Percentiles rank a stretch among this genome's conserved stretches.
phyloP scores from a whole-genome alignment of 2,797 vertebrate genomes.

The Allobates femoralis region DNA sequence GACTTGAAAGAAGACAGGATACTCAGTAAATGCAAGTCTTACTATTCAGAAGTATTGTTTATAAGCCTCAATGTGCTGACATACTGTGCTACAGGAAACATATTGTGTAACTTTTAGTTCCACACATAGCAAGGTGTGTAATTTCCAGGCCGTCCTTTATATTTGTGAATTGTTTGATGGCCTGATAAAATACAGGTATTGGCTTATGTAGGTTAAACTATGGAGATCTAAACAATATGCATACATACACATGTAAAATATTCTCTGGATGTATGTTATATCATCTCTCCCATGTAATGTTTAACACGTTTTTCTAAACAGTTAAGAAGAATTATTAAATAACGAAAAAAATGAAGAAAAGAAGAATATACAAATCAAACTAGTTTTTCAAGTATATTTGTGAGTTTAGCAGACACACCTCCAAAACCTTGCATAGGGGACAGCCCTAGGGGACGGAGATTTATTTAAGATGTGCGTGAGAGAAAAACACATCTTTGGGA shows the following conservation, averaged over 20 bases:
- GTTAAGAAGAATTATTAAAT: not conserved
- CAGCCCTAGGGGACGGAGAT: constrained; percentile 54
- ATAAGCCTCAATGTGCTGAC: not conserved
- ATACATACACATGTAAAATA: not conserved
- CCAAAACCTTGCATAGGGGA: constrained; percentile 35
- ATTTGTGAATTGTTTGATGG: not conserved
- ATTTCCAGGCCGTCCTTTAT: not conserved
- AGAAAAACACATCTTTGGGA: constrained; percentile 44
- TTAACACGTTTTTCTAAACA: not conserved
- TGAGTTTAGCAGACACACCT: constrained; percentile 38
- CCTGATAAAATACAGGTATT: too few relatives aligned
- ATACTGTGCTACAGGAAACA: not conserved
- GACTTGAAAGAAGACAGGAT: not conserved
- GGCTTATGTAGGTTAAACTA: not conserved
- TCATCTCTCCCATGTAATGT: not conserved
- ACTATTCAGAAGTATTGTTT: not conserved
- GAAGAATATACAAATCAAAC: constrained; percentile 34
- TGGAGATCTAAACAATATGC: not conserved
- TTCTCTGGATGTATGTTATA: not conserved
- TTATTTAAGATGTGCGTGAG: constrained; percentile 61
- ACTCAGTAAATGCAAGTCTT: not conserved
- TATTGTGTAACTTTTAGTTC: not conserved
- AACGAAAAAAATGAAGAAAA: not conserved
- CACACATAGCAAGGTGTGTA: not conserved
- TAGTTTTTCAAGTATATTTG: constrained; percentile 40